Base-by-base conservation (phyloP, 1,140 invertebrate species). In the Drosophila jambulina region DNA sequence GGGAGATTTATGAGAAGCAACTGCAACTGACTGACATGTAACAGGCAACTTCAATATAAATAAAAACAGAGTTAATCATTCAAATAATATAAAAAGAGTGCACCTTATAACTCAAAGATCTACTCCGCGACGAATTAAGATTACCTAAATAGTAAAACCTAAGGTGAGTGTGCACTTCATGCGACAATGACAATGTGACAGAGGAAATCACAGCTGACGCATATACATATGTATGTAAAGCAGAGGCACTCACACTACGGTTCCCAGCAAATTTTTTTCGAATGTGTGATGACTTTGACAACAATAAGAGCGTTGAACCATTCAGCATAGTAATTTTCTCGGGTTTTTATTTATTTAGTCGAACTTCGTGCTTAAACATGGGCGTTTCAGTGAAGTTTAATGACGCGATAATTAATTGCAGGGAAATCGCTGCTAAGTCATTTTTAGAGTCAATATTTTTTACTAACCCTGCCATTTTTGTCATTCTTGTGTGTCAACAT, bases 21-120 rank as follows among this genome's bases (percentile, higher is more conserved):
- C 40, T 58, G 45, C 3, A n/a, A 23, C n/a, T 46, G 38, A 54
- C 67, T 86, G 83, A 69, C 79, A 86, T 80, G 75, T 84, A 86
- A 82, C 45, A 75, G 59, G 27, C 43, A 68, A 68, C 15, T 54
- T 15, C 51, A 75, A 57, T 62, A 69, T 69, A 65, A 75, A 62
- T 71, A 23, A 36, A 13, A 21, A 3, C n/a, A 34, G 19, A 4
- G 29, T 23, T 17, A 38, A n/a, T 9, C n/a, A 23, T 12, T 83
- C 57, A 76, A 70, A 51, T 57, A 72, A 29, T 58, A 78, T 72
- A 74, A 67, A 82, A 82, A 54, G 4, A 17, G 15, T 38, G 15
- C 21, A 19, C 32, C 19, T 6, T 3, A 36, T n/a, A n/a, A n/a
- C 10, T 34, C 12, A 10, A 34, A 34, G 4, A 36, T 36, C 36